Percentiles rank a stretch among this genome's conserved stretches.
phyloP scores from a whole-genome alignment of 2,113 vertebrate genomes.

The Salvelinus sp. region DNA sequence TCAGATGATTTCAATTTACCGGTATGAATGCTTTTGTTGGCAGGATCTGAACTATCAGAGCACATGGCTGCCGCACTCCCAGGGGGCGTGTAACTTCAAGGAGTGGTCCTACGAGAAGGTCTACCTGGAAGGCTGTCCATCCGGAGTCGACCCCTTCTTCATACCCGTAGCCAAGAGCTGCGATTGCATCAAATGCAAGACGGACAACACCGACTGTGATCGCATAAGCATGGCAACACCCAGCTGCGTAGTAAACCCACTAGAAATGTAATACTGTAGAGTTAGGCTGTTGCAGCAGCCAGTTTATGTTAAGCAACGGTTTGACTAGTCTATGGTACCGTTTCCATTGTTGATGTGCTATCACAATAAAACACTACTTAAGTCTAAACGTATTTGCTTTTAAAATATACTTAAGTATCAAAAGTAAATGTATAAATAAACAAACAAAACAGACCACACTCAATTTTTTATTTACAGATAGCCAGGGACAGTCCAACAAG shows the following conservation, averaged over 20 bases:
- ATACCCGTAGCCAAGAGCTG: conserved; percentile 84
- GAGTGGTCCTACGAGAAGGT: conserved; percentile 82
- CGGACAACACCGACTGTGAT: conserved; percentile 78
- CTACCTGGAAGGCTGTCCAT: conserved; percentile 80
- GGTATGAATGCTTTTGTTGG: neutral
- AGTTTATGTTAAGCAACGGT: too few species aligned
- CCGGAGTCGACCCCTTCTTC: conserved; percentile 71
- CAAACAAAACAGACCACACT: too few species aligned
- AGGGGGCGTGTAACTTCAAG: conserved; percentile 82
- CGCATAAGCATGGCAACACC: conserved; percentile 66
- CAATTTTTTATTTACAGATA: too few species aligned
- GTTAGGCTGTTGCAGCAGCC: too few species aligned
- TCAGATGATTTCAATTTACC: neutral
- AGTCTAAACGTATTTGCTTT: too few species aligned
- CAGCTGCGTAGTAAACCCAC: conserved; percentile 67
- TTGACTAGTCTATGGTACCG: too few species aligned
- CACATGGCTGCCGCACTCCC: conserved; percentile 58
- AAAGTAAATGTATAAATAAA: too few species aligned
- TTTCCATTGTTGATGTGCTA: too few species aligned
- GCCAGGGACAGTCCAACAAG: too few species aligned
- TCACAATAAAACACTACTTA: neutral
- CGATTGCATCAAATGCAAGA: conserved; percentile 78
- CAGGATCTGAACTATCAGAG: conserved; percentile 75
- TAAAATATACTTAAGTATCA: too few species aligned
- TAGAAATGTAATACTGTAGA: too few species aligned